Percentiles rank a stretch among this genome's conserved stretches.
phyloP scores from a whole-genome alignment of 2,113 vertebrate species.

The Aix galericulata region DNA sequence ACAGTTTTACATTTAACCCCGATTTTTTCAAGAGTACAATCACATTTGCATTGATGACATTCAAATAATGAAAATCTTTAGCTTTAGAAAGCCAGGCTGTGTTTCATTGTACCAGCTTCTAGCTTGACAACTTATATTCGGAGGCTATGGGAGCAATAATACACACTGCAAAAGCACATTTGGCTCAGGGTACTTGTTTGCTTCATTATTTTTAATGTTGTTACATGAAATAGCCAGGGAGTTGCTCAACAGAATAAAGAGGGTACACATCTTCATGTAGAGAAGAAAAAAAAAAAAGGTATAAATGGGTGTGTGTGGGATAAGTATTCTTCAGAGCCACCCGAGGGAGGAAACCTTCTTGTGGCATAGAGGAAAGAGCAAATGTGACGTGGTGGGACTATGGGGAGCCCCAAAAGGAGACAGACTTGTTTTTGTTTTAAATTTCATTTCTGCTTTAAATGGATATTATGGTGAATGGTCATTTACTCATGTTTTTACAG shows the following conservation, averaged over 20 bases:
- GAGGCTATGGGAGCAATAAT: neutral
- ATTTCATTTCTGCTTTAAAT: neutral
- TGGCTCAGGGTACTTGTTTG: neutral
- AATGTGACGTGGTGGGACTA: neutral
- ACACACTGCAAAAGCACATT: accelerated
- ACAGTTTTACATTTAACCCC: neutral
- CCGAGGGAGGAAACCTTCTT: accelerated
- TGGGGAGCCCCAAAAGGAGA: neutral
- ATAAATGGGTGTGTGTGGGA: neutral
- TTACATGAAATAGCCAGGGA: neutral
- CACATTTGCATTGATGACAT: neutral
- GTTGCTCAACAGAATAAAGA: neutral
- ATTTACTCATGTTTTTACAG: neutral
- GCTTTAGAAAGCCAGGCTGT: neutral
- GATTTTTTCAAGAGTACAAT: neutral
- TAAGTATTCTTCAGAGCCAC: neutral
- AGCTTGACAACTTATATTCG: neutral
- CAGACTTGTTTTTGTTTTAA: neutral
- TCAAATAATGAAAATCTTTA: neutral
- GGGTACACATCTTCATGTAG: neutral
- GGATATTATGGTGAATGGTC: neutral
- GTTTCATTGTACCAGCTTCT: neutral
- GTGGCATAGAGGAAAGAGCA: neutral
- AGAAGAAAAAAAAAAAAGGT: neutral
- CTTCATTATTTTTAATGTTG: neutral